A percentile compares a stretch with the other conserved stretches of the same genome.
Conservation (phyloP, 2,797 vertebrate genomes). For the Esox lucius region DNA sequence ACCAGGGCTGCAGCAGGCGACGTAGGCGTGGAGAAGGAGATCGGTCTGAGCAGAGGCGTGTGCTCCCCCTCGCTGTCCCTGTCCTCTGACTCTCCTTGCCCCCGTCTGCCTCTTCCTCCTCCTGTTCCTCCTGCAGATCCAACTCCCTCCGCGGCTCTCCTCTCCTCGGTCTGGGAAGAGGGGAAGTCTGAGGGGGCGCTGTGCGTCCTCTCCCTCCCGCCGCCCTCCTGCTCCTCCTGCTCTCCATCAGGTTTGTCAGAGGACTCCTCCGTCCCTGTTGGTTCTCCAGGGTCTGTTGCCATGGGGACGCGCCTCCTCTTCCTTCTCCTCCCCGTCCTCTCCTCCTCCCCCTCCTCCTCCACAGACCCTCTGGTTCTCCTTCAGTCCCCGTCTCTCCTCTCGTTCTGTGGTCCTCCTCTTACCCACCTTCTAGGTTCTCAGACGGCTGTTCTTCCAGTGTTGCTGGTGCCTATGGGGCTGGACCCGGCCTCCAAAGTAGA, state of each 20-base stretch:
- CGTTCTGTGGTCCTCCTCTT: conserved; percentile 61
- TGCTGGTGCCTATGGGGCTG: conserved; percentile 32
- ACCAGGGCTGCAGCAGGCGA: conserved; percentile 43
- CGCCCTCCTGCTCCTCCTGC: conserved; percentile 64
- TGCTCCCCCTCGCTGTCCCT: conserved; percentile 33
- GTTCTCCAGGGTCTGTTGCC: conserved; percentile 92
- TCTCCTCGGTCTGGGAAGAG: conserved; percentile 65
- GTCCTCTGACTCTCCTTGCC: conserved; percentile 38
- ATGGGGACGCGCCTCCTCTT: conserved; percentile 70
- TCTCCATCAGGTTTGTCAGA: conserved; percentile 89
- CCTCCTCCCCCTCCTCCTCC: conserved; percentile 57
- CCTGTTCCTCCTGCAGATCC: conserved; percentile 40
- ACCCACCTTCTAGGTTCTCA: conserved; percentile 36
- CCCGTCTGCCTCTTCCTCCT: conserved; percentile 40
- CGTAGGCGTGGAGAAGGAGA: conserved; percentile 63
- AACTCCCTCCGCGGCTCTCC: conserved; percentile 44
- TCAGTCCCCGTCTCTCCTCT: conserved; percentile 78
- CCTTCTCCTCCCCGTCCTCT: conserved; percentile 71
- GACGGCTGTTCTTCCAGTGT: conserved; percentile 35
- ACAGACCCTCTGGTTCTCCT: conserved; percentile 70
- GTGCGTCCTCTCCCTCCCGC: conserved; percentile 73
- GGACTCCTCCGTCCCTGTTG: conserved; percentile 85
- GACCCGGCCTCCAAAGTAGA: conserved; percentile 20
- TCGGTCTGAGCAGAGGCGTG: conserved; percentile 43
- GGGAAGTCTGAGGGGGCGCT: conserved; percentile 64